Evolutionary conservation across 2,797 vertebrate species (phyloP), one percentile per base, ranked within the genome.

Genomic region (Etheostoma perlongum): DNA sequence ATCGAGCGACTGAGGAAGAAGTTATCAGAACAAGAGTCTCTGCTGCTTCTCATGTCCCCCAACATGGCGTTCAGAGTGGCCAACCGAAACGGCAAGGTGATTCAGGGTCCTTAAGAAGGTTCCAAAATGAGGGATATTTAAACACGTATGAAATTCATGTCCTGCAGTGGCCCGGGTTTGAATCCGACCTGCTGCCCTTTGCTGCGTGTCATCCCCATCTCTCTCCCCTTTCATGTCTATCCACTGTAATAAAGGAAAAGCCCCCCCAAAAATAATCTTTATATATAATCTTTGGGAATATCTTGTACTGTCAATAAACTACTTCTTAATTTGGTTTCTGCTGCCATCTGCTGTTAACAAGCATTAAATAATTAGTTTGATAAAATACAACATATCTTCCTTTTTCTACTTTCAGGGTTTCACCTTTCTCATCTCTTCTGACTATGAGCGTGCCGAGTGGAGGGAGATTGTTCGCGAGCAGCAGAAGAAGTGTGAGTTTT

Each of bases 361-460:
- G 10, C 0, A 65, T 59, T 60, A 65, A 76, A 74, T 42, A 25
- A 61, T 9, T 11, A 14, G 36, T 12, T 13, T 30, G 23, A 18
- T 12, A 58, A 27, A 14, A 13, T 6, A 0, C n/a, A 44, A 21
- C 6, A 0, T 1, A 46, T 33, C 48, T 10, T 6, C 9, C 54
- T 12, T 55, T 59, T 0, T 0, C 83, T 8, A 74, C 48, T 88
- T 73, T 61, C 47, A 98, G 97, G 95, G 97, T 72, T 98, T 97
- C 87, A 97, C 95, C 0, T 97, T 98, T 82, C 95, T 98, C 67
- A 97, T 98, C 78, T 98, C 97, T 0, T 99, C 97, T 0, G 97
- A 98, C 90, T 99, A 99, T 0, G 97, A 98, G 77, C 96, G 97
- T 1, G 97, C 97, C 0, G 97, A 99, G 81, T 99, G 97, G 97